These are phyloP conservation scores for Brachyopa scutellaris DNA, from an alignment of 2,888 invertebrate species.

Conservation along the genomic window DNA sequence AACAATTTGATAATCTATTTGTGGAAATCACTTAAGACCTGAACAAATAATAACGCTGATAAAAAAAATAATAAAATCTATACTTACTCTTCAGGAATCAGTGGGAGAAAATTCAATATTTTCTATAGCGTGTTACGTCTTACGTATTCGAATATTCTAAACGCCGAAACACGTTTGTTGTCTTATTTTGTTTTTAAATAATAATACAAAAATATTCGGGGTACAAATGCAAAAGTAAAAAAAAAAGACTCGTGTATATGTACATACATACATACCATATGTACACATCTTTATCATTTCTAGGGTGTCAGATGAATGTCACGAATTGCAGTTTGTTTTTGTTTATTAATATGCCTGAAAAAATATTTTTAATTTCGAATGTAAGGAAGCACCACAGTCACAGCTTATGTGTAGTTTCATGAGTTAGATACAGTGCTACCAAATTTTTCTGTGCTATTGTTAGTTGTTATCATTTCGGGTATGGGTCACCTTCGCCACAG, in stretches of 20 bases:
- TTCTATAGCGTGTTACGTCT: background rate
- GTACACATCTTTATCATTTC: no score
- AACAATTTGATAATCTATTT: slow-evolving; percentile 12
- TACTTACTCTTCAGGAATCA: no score
- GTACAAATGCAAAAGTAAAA: background rate
- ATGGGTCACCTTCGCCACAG: background rate
- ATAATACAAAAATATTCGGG: background rate
- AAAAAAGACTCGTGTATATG: no score
- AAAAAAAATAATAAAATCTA: slow-evolving; percentile 1
- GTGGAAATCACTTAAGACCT: background rate
- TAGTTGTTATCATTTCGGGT: slow-evolving; percentile 2
- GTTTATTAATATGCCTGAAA: no score
- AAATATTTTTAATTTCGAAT: no score
- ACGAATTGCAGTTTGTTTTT: background rate
- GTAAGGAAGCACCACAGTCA: no score
- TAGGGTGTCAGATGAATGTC: slow-evolving; percentile 1
- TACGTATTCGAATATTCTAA: slow-evolving; percentile 1
- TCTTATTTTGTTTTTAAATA: background rate
- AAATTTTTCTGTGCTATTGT: background rate
- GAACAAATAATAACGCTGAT: slow-evolving; percentile 5
- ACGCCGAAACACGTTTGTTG: background rate
- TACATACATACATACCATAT: no score
- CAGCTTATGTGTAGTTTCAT: no score
- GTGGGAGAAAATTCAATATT: slow-evolving; percentile 44
- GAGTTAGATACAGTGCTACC: background rate